These are phyloP conservation scores for Cydia fagiglandana DNA, from an alignment of 1,140 invertebrate genomes.

Conservation along the genomic window DNA sequence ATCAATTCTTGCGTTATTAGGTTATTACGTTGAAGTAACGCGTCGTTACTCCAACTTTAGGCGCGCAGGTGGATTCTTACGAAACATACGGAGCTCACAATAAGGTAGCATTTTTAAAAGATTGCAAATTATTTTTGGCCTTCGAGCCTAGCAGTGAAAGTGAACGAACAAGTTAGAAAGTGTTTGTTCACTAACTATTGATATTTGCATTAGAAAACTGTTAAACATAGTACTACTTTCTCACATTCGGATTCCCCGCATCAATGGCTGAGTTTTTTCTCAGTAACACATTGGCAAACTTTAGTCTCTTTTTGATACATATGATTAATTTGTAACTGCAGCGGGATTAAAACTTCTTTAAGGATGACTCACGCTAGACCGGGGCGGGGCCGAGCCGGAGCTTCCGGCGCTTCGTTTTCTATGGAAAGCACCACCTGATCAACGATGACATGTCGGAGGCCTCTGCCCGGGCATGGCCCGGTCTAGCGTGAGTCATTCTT, in stretches of 20 bases:
- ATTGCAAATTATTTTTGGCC: conserved; percentile 33
- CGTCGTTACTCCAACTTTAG: not conserved
- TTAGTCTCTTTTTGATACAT: too few relatives aligned
- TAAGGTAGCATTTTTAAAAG: conserved; percentile 8
- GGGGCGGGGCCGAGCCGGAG: too few relatives aligned
- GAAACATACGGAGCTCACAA: not conserved
- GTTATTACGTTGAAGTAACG: too few relatives aligned
- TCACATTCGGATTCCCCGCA: conserved; percentile 50
- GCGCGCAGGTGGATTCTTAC: not conserved
- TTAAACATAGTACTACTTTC: conserved; percentile 64
- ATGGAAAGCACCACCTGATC: too few relatives aligned
- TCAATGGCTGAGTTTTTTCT: conserved; percentile 43
- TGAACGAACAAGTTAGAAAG: conserved; percentile 61
- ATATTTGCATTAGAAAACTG: conserved; percentile 74
- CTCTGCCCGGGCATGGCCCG: too few relatives aligned
- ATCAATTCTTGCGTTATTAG: not conserved
- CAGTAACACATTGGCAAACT: conserved; percentile 23
- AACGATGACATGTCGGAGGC: too few relatives aligned
- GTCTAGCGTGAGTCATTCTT: too few relatives aligned
- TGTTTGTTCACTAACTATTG: conserved; percentile 63
- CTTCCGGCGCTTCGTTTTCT: too few relatives aligned
- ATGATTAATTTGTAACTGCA: too few relatives aligned
- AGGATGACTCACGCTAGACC: too few relatives aligned
- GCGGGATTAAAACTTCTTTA: too few relatives aligned
- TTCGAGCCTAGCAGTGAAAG: conserved; percentile 42